Conservation (phyloP, 2,113 vertebrate species). For the Pipa parva region DNA sequence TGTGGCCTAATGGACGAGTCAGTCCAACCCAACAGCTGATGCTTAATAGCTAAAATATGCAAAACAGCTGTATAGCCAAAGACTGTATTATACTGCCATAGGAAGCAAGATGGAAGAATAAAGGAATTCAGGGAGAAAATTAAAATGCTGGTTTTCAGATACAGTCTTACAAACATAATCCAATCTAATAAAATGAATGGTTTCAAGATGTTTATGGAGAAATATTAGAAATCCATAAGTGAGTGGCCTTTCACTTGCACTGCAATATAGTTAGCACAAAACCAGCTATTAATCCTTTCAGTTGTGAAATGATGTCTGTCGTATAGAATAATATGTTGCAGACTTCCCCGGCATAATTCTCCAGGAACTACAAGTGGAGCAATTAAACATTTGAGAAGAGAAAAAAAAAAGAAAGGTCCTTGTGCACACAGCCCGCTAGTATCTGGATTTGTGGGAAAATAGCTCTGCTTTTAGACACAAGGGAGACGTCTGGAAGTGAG, state of each 20-base stretch:
- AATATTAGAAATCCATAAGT: constrained; percentile 39
- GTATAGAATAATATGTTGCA: constrained; percentile 14
- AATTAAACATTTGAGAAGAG: constrained; percentile 15
- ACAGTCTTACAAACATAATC: neutral
- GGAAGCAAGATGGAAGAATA: neutral
- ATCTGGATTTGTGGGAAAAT: neutral
- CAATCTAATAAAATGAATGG: constrained; percentile 21
- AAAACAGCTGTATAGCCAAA: no score
- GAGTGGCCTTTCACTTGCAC: constrained; percentile 26
- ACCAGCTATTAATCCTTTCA: constrained; percentile 26
- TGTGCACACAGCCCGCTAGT: neutral
- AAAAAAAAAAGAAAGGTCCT: neutral
- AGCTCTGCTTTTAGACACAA: no score
- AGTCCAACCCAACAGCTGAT: no score
- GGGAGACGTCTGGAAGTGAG: no score
- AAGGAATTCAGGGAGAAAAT: constrained; percentile 11
- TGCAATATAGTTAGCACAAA: constrained; percentile 31
- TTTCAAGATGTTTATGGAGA: constrained; percentile 24
- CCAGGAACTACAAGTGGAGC: neutral
- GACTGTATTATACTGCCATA: neutral
- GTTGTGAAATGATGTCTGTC: constrained; percentile 22
- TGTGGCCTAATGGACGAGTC: no score
- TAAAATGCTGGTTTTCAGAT: neutral
- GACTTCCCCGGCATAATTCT: constrained; percentile 9
- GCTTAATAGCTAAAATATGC: no score